phyloP scores from a whole-genome alignment of 2,797 vertebrate genomes.

The Darevskia nairensis region DNA sequence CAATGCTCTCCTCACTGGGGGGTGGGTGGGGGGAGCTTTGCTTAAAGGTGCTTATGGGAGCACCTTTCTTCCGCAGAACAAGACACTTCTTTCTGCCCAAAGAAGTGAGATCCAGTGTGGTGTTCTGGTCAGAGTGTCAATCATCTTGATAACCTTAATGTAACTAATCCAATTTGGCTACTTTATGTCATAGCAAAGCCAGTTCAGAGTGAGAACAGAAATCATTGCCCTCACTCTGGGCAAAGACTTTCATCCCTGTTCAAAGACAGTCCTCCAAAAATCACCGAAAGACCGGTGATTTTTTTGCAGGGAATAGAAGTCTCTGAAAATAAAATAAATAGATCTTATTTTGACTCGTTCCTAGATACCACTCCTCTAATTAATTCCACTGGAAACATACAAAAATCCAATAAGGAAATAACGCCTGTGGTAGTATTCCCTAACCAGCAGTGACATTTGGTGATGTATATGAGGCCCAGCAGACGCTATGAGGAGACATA shows the following conservation, averaged over 20 bases:
- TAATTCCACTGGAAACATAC: background rate
- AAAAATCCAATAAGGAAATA: background rate
- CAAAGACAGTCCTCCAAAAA: background rate
- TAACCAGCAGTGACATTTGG: slow-evolving; percentile 16
- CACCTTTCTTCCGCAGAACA: background rate
- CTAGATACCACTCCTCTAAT: background rate
- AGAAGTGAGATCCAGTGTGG: too few species aligned
- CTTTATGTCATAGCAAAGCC: background rate
- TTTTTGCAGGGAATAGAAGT: background rate
- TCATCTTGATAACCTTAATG: background rate
- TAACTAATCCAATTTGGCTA: background rate
- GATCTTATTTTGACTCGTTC: background rate
- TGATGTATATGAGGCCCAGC: background rate
- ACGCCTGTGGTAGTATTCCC: background rate
- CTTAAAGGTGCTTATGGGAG: too few species aligned
- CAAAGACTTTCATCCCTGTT: background rate
- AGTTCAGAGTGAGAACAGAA: background rate
- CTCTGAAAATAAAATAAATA: background rate
- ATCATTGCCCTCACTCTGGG: background rate
- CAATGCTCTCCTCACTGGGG: too few species aligned
- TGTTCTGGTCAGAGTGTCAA: too few species aligned
- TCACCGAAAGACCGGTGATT: background rate
- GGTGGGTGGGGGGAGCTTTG: too few species aligned
- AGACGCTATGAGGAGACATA: background rate
- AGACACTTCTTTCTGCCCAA: background rate